Percentiles rank a stretch among this genome's conserved stretches.
These are phyloP conservation scores for Lates japonicus DNA, from an alignment of 2,797 vertebrate species.

Conservation along the genomic window DNA sequence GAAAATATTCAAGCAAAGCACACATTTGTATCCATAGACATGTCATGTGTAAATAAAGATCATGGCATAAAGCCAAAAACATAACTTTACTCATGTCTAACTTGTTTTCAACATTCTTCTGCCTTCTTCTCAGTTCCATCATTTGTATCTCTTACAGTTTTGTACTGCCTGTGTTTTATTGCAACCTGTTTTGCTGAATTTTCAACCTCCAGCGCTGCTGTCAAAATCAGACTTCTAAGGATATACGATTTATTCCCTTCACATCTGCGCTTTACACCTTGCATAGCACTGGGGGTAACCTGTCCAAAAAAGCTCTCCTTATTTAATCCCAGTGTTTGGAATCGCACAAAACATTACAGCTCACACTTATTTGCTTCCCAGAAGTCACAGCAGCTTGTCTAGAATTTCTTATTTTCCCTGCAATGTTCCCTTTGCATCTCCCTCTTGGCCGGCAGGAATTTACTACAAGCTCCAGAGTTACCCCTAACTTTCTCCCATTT, in stretches of 20 bases:
- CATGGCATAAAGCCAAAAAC: constrained; percentile 1
- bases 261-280: constrained; percentile 35
- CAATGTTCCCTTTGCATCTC: constrained; percentile 68
- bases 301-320: constrained; percentile 23
- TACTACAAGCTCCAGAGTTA: constrained; percentile 66
- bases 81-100: neutral
- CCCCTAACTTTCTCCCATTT: constrained; percentile 68
- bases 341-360: constrained; percentile 41
- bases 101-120: constrained; percentile 2
- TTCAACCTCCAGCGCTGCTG: constrained; percentile 9
- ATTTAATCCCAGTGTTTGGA: constrained; percentile 42
- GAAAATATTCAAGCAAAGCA: neutral
- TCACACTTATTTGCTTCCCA: constrained; percentile 60
- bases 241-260: constrained; percentile 31
- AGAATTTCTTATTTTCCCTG: constrained; percentile 66
- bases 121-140: neutral
- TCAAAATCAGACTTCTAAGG: constrained; percentile 20
- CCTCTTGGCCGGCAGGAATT: constrained; percentile 70
- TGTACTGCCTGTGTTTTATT: constrained; percentile 9
- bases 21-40: neutral
- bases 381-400: constrained; percentile 58
- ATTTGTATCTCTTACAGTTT: constrained; percentile 4
- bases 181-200: neutral
- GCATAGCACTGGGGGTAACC: neutral
- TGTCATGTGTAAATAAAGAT: neutral